A percentile compares a stretch with the other conserved stretches of the same genome.
Evolutionary conservation across 1,140 invertebrate genomes (phyloP).

Genomic region (Drosophila pruinosa): DNA sequence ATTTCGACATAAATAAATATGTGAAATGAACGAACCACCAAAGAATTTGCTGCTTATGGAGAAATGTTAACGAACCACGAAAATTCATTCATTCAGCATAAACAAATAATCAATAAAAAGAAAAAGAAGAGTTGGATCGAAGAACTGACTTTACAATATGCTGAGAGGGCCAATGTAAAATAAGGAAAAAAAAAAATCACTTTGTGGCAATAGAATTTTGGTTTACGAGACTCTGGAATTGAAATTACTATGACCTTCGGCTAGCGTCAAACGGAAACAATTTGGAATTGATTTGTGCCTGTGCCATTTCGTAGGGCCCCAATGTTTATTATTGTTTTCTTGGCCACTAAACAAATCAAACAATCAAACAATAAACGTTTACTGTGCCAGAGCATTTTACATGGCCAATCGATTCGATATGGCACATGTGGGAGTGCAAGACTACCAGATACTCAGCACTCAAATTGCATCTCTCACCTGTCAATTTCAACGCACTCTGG

Average conservation of each 20-base stretch:
- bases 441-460: not conserved
- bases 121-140: constrained; percentile 6
- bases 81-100: constrained; percentile 59
- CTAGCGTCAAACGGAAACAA: constrained; percentile 6
- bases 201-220: constrained; percentile 40
- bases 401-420: constrained; percentile 70
- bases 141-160: not conserved
- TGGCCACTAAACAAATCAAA: constrained; percentile 67
- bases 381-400: constrained; percentile 65
- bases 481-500: no score
- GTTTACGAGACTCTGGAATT: constrained; percentile 25
- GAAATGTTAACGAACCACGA: constrained; percentile 53
- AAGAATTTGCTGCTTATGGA: constrained; percentile 63
- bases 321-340: constrained; percentile 65
- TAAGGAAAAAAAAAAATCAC: constrained; percentile 38
- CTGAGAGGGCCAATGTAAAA: not conserved
- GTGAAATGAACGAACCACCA: constrained; percentile 32
- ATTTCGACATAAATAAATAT: constrained; percentile 60
- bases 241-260: constrained; percentile 68
- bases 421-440: constrained; percentile 3
- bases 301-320: constrained; percentile 57
- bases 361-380: constrained; percentile 75
- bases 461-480: not conserved
- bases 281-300: constrained; percentile 49
- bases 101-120: constrained; percentile 54